These are phyloP conservation scores for Rhamphomyia laevipes DNA, from an alignment of 2,888 invertebrate genomes.

Conservation along the genomic window DNA sequence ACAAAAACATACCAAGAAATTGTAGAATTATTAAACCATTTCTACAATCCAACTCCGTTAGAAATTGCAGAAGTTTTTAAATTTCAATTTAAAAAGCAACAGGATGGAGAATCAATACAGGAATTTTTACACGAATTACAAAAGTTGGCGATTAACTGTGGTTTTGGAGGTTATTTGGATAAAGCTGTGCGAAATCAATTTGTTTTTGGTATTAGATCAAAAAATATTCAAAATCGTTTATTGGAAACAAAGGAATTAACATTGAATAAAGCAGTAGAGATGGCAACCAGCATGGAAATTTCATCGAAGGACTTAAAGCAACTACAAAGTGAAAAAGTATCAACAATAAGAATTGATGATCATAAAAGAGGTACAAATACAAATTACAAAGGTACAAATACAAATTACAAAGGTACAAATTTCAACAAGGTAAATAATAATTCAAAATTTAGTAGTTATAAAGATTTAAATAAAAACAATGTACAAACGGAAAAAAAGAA, in stretches of 20 bases:
- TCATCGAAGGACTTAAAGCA: background rate
- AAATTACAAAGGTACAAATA: too few species aligned
- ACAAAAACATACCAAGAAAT: slow-evolving; percentile 1
- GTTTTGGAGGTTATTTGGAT: slow-evolving; percentile 18
- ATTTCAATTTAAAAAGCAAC: slow-evolving; percentile 17
- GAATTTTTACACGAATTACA: slow-evolving; percentile 16
- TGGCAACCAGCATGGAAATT: background rate
- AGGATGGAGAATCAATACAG: slow-evolving; percentile 15
- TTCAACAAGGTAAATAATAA: too few species aligned
- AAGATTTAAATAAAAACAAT: too few species aligned
- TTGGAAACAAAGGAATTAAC: slow-evolving; percentile 11
- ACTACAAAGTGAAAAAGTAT: background rate
- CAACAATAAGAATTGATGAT: background rate
- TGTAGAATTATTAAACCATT: background rate
- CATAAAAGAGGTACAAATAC: too few species aligned
- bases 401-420: too few species aligned
- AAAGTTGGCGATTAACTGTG: slow-evolving; percentile 15
- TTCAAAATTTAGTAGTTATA: too few species aligned
- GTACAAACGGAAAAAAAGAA: slow-evolving; percentile 7
- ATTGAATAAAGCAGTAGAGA: background rate
- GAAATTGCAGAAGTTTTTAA: slow-evolving; percentile 19
- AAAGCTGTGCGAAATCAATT: slow-evolving; percentile 20
- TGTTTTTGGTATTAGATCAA: slow-evolving; percentile 10
- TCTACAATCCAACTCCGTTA: slow-evolving; percentile 10
- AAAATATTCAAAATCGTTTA: slow-evolving; percentile 17